These are phyloP conservation scores for Troglohyphantes excavatus DNA, from an alignment of 2,888 invertebrate genomes.

Conservation along the genomic window DNA sequence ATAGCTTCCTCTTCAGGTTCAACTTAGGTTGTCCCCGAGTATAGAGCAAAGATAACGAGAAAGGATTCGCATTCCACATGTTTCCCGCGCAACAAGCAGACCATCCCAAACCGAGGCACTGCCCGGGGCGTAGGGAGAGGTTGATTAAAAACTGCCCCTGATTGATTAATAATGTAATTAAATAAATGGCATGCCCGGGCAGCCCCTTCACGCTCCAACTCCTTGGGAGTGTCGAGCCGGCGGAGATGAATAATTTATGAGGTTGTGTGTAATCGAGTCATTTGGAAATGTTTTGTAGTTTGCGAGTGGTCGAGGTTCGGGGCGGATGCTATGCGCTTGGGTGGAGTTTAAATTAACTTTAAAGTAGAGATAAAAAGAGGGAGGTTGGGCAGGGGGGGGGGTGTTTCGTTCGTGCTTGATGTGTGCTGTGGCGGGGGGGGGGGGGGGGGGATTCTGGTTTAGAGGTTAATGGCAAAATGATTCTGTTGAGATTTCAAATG, in stretches of 20 bases:
- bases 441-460: too few relatives aligned
- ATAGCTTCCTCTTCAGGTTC: too few relatives aligned
- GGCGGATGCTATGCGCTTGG: not conserved
- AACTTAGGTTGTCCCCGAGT: too few relatives aligned
- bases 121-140: not conserved
- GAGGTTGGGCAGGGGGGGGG: too few relatives aligned
- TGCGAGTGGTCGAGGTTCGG: not conserved
- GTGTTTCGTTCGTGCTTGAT: too few relatives aligned
- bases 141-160: constrained; percentile 48
- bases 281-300: constrained; percentile 37
- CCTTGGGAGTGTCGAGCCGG: not conserved
- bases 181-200: constrained; percentile 33
- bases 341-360: constrained; percentile 13
- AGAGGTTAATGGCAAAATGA: too few relatives aligned
- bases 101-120: too few relatives aligned
- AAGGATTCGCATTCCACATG: too few relatives aligned
- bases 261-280: constrained; percentile 21
- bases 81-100: not conserved
- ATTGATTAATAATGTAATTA: constrained; percentile 63
- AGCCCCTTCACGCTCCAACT: constrained; percentile 16
- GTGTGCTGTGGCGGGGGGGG: too few relatives aligned
- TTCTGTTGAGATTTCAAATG: too few relatives aligned
- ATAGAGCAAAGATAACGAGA: too few relatives aligned
- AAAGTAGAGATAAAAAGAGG: constrained; percentile 9
- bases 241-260: constrained; percentile 52